Percentiles rank a stretch among this genome's conserved stretches.
phyloP scores from a whole-genome alignment of 1,140 invertebrate species.

The Penaeus chinensis region DNA sequence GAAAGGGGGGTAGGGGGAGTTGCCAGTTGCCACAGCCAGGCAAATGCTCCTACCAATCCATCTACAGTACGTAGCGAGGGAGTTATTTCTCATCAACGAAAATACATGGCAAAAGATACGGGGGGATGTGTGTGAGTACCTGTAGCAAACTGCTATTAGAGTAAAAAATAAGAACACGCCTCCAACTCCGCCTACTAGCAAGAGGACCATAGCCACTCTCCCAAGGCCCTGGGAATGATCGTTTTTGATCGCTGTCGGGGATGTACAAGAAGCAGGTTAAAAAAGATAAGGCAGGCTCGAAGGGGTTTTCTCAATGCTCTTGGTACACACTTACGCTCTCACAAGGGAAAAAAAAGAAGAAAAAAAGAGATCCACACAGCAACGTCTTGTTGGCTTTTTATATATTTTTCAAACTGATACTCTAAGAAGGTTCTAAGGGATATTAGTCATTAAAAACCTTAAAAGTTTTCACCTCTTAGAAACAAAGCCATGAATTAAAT shows the following conservation, averaged over 20 bases:
- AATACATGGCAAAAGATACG: conserved; percentile 43
- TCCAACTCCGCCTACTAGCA: conserved; percentile 90
- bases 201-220: conserved; percentile 89
- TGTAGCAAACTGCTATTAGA: conserved; percentile 94
- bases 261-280: conserved; percentile 69
- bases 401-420: neutral
- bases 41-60: conserved; percentile 46
- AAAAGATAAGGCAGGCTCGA: conserved; percentile 41
- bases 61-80: conserved; percentile 56
- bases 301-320: neutral
- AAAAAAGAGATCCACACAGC: neutral
- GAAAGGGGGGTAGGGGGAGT: conserved; percentile 29
- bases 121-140: conserved; percentile 73
- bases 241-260: conserved; percentile 69
- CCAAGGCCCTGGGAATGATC: conserved; percentile 82
- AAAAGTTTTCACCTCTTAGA: too few species aligned
- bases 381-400: neutral
- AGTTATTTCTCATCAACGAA: conserved; percentile 38
- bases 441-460: too few species aligned
- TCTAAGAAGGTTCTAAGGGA: too few species aligned
- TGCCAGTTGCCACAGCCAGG: conserved; percentile 55
- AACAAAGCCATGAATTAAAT: too few species aligned
- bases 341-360: neutral
- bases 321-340: conserved; percentile 25
- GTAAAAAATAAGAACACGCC: conserved; percentile 94